These are phyloP conservation scores for Umimayanthus kanabou DNA, from an alignment of 92 coral and sea anemone species.

Conservation along the genomic window DNA sequence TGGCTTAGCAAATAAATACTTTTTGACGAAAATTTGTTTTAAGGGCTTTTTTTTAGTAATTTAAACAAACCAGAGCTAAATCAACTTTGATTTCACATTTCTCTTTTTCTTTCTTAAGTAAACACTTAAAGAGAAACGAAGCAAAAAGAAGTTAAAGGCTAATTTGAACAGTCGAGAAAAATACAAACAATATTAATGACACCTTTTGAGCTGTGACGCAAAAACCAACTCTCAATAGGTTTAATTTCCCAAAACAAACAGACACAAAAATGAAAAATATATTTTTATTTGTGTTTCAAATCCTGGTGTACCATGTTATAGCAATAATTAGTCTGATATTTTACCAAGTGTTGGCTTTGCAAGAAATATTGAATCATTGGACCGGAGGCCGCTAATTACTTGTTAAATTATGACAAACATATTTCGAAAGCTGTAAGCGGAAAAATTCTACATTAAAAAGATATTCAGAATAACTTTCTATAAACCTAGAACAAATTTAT, in stretches of 20 bases:
- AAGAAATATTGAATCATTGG: background rate
- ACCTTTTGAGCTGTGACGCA: background rate
- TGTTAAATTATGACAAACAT: constrained; percentile 3
- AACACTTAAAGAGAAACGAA: constrained; percentile 11
- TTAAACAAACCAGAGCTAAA: constrained; percentile 9
- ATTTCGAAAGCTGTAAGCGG: background rate
- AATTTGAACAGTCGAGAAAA: background rate
- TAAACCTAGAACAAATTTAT: background rate
- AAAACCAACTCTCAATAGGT: constrained; percentile 3
- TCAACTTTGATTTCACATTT: constrained; percentile 16
- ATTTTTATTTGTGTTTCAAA: constrained; percentile 16
- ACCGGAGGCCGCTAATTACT: constrained; percentile 4
- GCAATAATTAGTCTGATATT: constrained; percentile 18
- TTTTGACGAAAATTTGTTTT: background rate
- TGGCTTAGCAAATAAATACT: background rate
- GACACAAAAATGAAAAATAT: background rate
- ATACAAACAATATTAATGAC: background rate
- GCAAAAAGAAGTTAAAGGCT: background rate
- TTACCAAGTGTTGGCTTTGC: background rate
- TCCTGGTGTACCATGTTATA: background rate
- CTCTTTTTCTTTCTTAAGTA: background rate
- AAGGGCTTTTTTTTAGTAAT: background rate
- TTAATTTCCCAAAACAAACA: constrained; percentile 34
- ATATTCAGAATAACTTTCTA: background rate
- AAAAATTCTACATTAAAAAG: background rate